phyloP scores from a whole-genome alignment of 1,140 invertebrate genomes.

The Potamilus streckersoni region DNA sequence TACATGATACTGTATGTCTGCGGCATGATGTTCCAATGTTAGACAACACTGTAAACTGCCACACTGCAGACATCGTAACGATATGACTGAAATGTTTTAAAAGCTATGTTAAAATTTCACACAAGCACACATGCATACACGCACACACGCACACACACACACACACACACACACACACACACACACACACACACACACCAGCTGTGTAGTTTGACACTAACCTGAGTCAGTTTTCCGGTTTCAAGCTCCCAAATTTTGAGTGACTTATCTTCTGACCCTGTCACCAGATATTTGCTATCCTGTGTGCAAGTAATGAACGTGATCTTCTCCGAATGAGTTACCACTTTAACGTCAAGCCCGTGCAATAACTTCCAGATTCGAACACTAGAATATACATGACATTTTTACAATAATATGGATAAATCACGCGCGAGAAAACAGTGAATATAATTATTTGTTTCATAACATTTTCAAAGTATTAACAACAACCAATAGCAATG shows the following conservation, averaged over 20 bases:
- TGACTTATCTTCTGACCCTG: slow-evolving; percentile 20
- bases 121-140: not conserved
- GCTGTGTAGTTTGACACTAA: not conserved
- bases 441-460: too few species aligned
- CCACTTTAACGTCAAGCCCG: slow-evolving; percentile 21
- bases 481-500: too few species aligned
- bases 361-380: slow-evolving; percentile 27
- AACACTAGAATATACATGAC: too few species aligned
- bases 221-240: slow-evolving; percentile 28
- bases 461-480: too few species aligned
- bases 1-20: not conserved
- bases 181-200: not conserved
- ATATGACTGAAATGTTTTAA: not conserved
- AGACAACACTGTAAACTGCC: not conserved
- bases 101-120: not conserved
- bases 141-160: not conserved
- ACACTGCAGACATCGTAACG: not conserved
- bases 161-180: not conserved
- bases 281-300: slow-evolving; percentile 26
- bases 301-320: slow-evolving; percentile 22
- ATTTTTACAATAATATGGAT: too few species aligned
- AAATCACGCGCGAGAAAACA: too few species aligned
- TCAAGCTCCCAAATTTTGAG: slow-evolving; percentile 28
- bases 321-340: slow-evolving; percentile 25
- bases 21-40: too few species aligned